phyloP scores from a whole-genome alignment of 2,113 vertebrate genomes.

The Mobula birostris region DNA sequence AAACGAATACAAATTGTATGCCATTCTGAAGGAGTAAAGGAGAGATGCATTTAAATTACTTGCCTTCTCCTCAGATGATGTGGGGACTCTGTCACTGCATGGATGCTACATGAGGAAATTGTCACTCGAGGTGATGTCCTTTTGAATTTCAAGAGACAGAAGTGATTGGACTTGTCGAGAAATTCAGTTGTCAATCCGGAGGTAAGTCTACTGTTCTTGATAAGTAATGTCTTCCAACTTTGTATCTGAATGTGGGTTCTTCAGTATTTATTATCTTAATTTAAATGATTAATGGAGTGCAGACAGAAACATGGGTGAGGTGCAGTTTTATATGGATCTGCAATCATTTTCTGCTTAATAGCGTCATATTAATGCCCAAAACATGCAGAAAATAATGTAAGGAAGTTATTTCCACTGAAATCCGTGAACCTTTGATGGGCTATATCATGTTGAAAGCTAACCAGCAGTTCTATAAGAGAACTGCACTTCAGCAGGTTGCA shows the following conservation, averaged over 20 bases:
- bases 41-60: neutral
- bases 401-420: neutral
- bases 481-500: too few species aligned
- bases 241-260: neutral
- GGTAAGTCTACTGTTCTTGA: constrained; percentile 43
- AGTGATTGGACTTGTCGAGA: constrained; percentile 54
- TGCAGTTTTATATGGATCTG: neutral
- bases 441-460: too few species aligned
- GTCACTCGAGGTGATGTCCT: constrained; percentile 52
- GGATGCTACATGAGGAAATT: constrained; percentile 55
- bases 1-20: neutral
- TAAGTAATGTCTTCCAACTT: neutral
- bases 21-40: neutral
- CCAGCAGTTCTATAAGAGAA: too few species aligned
- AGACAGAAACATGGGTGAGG: neutral
- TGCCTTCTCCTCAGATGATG: constrained; percentile 45
- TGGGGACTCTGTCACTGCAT: constrained; percentile 54
- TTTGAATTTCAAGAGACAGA: constrained; percentile 52
- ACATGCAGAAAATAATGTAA: neutral
- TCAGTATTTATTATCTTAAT: neutral
- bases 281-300: neutral
- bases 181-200: constrained; percentile 52
- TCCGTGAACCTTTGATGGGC: neutral
- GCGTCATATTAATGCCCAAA: neutral
- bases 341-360: neutral